Evolutionary conservation across 2,888 invertebrate species (phyloP).

Genomic region (Thymelicus acteon): DNA sequence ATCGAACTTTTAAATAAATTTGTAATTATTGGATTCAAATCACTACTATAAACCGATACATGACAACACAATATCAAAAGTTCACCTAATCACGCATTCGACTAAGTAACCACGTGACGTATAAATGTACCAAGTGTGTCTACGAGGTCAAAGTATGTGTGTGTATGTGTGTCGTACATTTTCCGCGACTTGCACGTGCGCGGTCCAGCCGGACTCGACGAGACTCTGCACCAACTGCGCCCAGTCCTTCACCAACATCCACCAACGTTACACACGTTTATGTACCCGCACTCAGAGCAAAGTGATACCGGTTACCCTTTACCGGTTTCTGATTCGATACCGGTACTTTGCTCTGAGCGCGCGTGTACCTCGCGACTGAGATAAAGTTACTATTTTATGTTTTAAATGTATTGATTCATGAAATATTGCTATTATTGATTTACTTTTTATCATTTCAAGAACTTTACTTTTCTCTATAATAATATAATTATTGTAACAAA

Average conservation of each 20-base stretch:
- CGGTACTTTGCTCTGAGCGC: constrained; percentile 1
- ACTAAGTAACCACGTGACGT: no score
- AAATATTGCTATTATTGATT: no score
- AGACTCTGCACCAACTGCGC: constrained; percentile 94
- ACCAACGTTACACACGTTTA: constrained; percentile 74
- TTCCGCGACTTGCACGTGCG: constrained; percentile 90
- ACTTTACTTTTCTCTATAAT: no score
- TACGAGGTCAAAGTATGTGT: background rate
- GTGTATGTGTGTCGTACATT: constrained; percentile 72
- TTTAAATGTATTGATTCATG: no score
- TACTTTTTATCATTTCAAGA: no score
- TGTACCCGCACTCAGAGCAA: constrained; percentile 32
- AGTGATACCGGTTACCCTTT: background rate
- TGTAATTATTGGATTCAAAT: no score
- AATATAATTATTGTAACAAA: no score
- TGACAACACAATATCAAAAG: no score
- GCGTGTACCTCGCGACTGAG: constrained; percentile 40
- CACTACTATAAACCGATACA: no score
- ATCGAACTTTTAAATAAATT: no score
- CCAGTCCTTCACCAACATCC: constrained; percentile 89
- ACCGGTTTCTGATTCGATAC: no score
- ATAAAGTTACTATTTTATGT: constrained; percentile 37
- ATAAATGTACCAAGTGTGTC: background rate
- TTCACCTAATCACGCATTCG: no score
- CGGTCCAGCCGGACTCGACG: constrained; percentile 93